Conservation (phyloP, 1,140 invertebrate genomes). For the Tetramorium simillimum region DNA sequence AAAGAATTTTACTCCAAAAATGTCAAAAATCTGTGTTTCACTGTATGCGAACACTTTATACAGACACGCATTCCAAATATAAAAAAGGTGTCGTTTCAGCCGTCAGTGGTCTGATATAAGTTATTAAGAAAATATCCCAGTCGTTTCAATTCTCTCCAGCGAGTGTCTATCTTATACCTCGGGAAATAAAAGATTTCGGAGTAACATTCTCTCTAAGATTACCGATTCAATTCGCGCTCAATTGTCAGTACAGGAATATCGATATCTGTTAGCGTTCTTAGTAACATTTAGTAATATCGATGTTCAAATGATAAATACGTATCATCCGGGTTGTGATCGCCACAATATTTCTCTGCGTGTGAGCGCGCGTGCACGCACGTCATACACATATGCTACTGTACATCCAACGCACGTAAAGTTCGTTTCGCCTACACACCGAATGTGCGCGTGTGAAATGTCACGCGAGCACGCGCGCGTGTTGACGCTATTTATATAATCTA, state of each 20-base stretch:
- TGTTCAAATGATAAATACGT: neutral
- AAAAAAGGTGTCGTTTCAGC: neutral
- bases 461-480: conserved; percentile 63
- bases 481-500: conserved; percentile 63
- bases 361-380: conserved; percentile 1
- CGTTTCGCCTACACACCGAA: conserved; percentile 55
- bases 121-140: neutral
- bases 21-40: conserved; percentile 8
- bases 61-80: neutral
- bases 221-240: conserved; percentile 10
- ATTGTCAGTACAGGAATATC: neutral
- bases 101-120: neutral
- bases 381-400: conserved; percentile 23
- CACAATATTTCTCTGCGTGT: conserved; percentile 42
- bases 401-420: conserved; percentile 11
- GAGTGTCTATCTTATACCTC: neutral
- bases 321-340: conserved; percentile 7
- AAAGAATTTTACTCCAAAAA: conserved; percentile 23
- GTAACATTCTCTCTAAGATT: conserved; percentile 19
- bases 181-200: conserved; percentile 19
- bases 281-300: conserved; percentile 23
- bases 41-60: neutral
- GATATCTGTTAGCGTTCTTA: neutral
- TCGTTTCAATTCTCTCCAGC: neutral
- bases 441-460: conserved; percentile 63